phyloP scores from a whole-genome alignment of 2,113 vertebrate genomes.

The Halichoeres trimaculatus region DNA sequence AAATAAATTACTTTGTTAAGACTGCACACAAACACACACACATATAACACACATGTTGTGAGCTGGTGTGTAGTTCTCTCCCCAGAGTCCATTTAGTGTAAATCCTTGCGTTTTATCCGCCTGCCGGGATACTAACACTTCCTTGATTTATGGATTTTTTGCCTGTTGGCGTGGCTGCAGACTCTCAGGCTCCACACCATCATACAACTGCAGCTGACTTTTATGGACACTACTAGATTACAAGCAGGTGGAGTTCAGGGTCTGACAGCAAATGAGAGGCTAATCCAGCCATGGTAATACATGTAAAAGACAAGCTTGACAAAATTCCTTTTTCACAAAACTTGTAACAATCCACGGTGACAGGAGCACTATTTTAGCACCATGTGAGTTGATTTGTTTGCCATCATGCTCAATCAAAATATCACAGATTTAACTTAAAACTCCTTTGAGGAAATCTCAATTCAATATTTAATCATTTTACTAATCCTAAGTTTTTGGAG shows the following conservation, averaged over 20 bases:
- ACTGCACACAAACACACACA: neutral
- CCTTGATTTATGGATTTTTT: neutral
- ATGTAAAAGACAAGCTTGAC: too few relatives aligned
- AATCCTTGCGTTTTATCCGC: neutral
- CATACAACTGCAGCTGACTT: neutral
- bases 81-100: conserved; percentile 6
- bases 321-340: neutral
- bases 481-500: too few relatives aligned
- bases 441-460: too few relatives aligned
- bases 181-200: neutral
- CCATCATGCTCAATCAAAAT: too few relatives aligned
- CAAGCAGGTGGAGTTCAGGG: neutral
- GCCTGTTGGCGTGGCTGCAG: too few relatives aligned
- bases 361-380: too few relatives aligned
- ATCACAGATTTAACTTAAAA: too few relatives aligned
- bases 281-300: too few relatives aligned
- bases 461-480: too few relatives aligned
- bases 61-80: neutral
- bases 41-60: neutral
- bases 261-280: neutral
- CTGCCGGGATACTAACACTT: conserved; percentile 4
- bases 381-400: too few relatives aligned
- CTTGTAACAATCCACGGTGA: too few relatives aligned
- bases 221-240: neutral
- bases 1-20: conserved; percentile 30